A percentile compares a stretch with the other conserved stretches of the same genome.
These are phyloP conservation scores for Coptodon rendalli DNA, from an alignment of 2,113 vertebrate species.

Conservation along the genomic window DNA sequence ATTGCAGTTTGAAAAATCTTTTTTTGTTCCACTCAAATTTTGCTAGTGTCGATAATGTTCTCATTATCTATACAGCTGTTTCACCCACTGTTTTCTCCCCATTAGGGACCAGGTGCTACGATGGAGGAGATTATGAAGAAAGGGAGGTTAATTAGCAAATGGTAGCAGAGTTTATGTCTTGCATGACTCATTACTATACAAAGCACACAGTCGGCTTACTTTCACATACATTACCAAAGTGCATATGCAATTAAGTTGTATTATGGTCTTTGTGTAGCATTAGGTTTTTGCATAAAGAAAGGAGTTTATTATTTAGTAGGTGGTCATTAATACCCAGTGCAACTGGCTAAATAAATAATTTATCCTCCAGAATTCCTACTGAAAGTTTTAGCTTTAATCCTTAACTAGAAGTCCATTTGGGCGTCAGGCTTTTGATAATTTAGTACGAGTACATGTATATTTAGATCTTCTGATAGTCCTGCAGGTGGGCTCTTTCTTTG, in stretches of 20 bases:
- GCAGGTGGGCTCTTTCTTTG: background rate
- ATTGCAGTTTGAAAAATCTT: background rate
- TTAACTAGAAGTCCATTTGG: background rate
- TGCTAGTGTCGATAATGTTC: background rate
- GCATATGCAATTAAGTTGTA: background rate
- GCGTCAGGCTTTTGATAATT: background rate
- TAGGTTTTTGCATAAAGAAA: background rate
- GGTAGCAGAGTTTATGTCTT: constrained; percentile 56
- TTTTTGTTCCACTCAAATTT: background rate
- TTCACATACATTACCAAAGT: background rate
- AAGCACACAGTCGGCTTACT: constrained; percentile 30
- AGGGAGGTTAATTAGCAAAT: constrained; percentile 49
- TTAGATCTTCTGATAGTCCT: background rate
- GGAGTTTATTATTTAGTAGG: background rate
- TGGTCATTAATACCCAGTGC: background rate
- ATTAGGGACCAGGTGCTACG: background rate
- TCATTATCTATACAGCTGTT: background rate
- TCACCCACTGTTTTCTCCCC: background rate
- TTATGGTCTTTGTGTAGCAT: background rate
- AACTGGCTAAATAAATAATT: background rate
- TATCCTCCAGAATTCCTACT: background rate
- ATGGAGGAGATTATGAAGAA: constrained; percentile 55
- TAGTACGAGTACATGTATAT: background rate
- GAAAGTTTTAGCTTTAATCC: background rate
- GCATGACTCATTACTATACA: constrained; percentile 60